Evolutionary conservation across 2,797 vertebrate genomes (phyloP).

Genomic region (Paguma larvata): DNA sequence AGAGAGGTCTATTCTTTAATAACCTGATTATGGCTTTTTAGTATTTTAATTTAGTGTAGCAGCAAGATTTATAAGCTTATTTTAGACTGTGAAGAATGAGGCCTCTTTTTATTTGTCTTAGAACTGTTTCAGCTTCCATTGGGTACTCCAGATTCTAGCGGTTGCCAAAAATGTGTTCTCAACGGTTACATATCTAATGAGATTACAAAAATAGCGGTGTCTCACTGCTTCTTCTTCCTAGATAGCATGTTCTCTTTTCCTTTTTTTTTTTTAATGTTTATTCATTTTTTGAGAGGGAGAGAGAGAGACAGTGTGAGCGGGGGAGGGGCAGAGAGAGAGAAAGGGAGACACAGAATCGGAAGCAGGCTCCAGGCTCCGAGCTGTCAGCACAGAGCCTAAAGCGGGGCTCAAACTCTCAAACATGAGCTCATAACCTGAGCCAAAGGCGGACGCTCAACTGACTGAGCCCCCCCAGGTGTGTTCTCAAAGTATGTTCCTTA

Average conservation of each 20-base stretch:
- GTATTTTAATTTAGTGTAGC: not conserved
- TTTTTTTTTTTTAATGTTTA: too few relatives aligned
- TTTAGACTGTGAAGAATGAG: constrained; percentile 6
- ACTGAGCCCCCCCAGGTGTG: too few relatives aligned
- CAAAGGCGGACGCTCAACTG: too few relatives aligned
- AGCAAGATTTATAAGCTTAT: not conserved
- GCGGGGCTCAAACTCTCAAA: too few relatives aligned
- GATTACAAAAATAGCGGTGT: not conserved
- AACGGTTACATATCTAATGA: not conserved
- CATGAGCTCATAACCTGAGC: too few relatives aligned
- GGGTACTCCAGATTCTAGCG: not conserved
- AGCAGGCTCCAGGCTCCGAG: too few relatives aligned
- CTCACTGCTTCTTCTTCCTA: not conserved
- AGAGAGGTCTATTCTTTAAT: not conserved
- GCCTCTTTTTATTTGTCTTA: constrained; percentile 23
- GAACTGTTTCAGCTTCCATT: not conserved
- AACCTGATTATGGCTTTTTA: not conserved
- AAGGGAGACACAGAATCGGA: too few relatives aligned
- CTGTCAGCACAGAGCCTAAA: too few relatives aligned
- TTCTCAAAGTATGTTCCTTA: not conserved
- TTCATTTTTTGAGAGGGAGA: too few relatives aligned
- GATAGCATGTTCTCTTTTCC: not conserved
- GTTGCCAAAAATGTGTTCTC: not conserved
- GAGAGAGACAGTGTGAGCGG: too few relatives aligned
- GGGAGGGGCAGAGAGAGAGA: too few relatives aligned